Percentiles rank a stretch among this genome's conserved stretches.
These are phyloP conservation scores for Neosilurus mollespiculum DNA, from an alignment of 2,797 vertebrate genomes.

Conservation along the genomic window DNA sequence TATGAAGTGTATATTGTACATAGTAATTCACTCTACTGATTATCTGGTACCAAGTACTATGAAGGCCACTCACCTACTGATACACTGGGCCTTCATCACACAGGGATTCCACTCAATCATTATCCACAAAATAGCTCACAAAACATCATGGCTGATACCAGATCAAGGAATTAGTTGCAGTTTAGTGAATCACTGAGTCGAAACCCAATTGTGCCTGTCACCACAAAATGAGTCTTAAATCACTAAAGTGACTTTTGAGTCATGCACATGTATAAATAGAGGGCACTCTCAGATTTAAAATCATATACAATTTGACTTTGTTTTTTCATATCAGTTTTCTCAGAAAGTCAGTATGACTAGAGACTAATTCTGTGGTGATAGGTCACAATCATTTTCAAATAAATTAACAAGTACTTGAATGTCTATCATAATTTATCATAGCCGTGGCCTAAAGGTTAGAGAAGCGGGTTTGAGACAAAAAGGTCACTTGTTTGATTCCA, in stretches of 20 bases:
- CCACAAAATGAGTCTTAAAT: too few species aligned
- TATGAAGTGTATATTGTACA: not conserved
- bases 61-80: not conserved
- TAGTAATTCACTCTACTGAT: not conserved
- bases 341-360: too few species aligned
- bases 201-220: not conserved
- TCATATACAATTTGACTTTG: too few species aligned
- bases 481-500: too few species aligned
- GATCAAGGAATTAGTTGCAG: not conserved
- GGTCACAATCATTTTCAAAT: not conserved
- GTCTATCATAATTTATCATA: not conserved
- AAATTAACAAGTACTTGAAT: not conserved
- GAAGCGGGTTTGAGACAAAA: too few species aligned
- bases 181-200: not conserved
- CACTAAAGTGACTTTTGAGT: too few species aligned
- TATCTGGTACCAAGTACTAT: not conserved
- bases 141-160: not conserved
- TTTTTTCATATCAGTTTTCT: too few species aligned
- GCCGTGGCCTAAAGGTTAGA: too few species aligned
- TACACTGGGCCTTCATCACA: not conserved
- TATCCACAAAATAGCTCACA: not conserved
- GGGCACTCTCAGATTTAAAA: too few species aligned
- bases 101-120: not conserved
- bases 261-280: too few species aligned
- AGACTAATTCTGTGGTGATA: too few species aligned